Evolutionary conservation across 2,113 vertebrate genomes (phyloP), one percentile per base, ranked within the genome.

Genomic region (Harpagus bidentatus): DNA sequence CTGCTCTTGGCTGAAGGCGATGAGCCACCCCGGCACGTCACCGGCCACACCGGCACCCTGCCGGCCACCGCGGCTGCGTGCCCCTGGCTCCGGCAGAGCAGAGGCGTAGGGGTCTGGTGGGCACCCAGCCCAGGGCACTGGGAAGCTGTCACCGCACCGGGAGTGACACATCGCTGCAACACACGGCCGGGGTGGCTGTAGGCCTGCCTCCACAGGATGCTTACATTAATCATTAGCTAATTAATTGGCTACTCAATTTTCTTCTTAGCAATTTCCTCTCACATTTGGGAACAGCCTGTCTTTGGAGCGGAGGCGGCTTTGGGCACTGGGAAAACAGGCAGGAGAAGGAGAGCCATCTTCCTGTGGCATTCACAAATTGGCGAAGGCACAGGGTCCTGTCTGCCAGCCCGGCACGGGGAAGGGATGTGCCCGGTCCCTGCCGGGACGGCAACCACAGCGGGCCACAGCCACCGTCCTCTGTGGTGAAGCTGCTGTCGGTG

Each of bases 171-270:
- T 92, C 7, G 6, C 23, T 5, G 58, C 36, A 86, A 59, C 86
- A 93, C 58, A n/a, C 45, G 11, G 92, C 48, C 84, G 11, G 81
- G 81, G 73, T 31, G 63, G 92, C 70, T 62, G 70, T 8, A 2
- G 94, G 59, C 71, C 94, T 90, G 94, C 96, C 95, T 95, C 76
- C 48, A 19, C 96, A 96, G 95, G 88, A 88, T 94, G 94, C 84
- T 93, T 28, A 15, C 63, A 66, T 92, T 96, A 95, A 95, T 95
- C 93, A 96, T 95, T 94, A 96, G 80, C 29, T 95, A 91, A 97
- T 97, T 97, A 97, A 96, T 91, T 67, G 88, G 92, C 67, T 73
- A 91, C 79, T 97, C 93, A 93, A 94, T 91, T 95, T 86, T 65
- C 92, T 94, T 23, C 92, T 91, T 81, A 86, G 94, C 88, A 71